Evolutionary conservation across 2,797 vertebrate species (phyloP).

Genomic region (Sebastes hubbsi): DNA sequence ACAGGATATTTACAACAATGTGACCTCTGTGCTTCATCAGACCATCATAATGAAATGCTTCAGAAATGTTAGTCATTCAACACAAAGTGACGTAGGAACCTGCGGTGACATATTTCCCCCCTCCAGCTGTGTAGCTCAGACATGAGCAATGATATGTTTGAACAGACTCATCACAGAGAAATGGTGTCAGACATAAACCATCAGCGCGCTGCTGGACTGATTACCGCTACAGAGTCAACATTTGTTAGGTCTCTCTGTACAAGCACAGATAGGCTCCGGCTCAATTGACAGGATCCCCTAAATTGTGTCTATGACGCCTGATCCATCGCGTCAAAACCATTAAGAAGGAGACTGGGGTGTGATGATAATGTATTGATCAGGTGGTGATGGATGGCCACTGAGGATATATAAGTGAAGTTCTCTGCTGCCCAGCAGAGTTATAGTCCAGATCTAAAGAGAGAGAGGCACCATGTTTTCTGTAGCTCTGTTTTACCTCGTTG

Average conservation of each 20-base stretch:
- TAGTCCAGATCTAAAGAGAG: slow-evolving; percentile 38
- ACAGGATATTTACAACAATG: not conserved
- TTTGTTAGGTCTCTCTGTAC: slow-evolving; percentile 84
- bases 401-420: slow-evolving; percentile 80
- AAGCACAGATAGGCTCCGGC: slow-evolving; percentile 83
- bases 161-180: slow-evolving; percentile 48
- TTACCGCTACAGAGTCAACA: slow-evolving; percentile 79
- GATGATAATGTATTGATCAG: slow-evolving; percentile 84
- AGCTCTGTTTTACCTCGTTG: slow-evolving; percentile 76
- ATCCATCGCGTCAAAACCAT: slow-evolving; percentile 80
- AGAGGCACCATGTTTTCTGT: slow-evolving; percentile 78
- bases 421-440: slow-evolving; percentile 7
- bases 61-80: not conserved
- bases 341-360: slow-evolving; percentile 76
- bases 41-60: not conserved
- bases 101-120: slow-evolving; percentile 23
- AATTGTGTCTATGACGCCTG: slow-evolving; percentile 80
- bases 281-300: slow-evolving; percentile 78
- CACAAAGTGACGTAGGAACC: slow-evolving; percentile 26
- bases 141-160: slow-evolving; percentile 55
- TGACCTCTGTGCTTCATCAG: not conserved
- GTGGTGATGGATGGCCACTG: slow-evolving; percentile 76
- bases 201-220: slow-evolving; percentile 60
- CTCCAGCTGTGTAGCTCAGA: slow-evolving; percentile 19
- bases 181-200: slow-evolving; percentile 69